Percentiles rank a stretch among this genome's conserved stretches.
Conservation (phyloP, 2,113 vertebrate species). For the Tachycineta bicolor region DNA sequence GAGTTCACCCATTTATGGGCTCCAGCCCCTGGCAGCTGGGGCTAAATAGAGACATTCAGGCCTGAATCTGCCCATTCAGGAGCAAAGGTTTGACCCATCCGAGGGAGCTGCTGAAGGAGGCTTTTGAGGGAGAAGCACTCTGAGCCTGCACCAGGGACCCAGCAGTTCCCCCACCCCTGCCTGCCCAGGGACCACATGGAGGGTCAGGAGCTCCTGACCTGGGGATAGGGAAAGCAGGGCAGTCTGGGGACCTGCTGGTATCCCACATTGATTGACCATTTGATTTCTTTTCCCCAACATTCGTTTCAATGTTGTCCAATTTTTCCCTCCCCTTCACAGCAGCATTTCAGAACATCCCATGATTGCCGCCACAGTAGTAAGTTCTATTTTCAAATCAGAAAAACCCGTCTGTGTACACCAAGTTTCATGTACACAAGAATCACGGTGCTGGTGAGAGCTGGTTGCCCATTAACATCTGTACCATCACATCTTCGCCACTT, state of each 20-base stretch:
- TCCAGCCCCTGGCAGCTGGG: slow-evolving; percentile 18
- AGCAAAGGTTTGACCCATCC: neutral
- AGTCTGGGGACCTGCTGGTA: accelerated
- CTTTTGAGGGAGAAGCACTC: neutral
- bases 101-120: slow-evolving; percentile 24
- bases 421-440: accelerated
- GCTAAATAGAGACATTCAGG: slow-evolving; percentile 51
- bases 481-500: neutral
- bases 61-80: slow-evolving; percentile 42
- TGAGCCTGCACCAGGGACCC: accelerated
- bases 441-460: neutral
- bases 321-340: neutral
- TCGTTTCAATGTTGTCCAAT: neutral
- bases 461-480: accelerated
- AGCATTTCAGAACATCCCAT: neutral
- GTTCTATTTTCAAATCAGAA: neutral
- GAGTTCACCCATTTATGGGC: neutral
- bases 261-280: accelerated
- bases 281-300: neutral
- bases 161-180: accelerated
- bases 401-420: accelerated
- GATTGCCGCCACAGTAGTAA: neutral
- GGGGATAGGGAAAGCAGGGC: neutral
- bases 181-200: neutral
- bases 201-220: neutral